Conservation (phyloP, 2,797 vertebrate species). For the Aphelocoma californica region DNA sequence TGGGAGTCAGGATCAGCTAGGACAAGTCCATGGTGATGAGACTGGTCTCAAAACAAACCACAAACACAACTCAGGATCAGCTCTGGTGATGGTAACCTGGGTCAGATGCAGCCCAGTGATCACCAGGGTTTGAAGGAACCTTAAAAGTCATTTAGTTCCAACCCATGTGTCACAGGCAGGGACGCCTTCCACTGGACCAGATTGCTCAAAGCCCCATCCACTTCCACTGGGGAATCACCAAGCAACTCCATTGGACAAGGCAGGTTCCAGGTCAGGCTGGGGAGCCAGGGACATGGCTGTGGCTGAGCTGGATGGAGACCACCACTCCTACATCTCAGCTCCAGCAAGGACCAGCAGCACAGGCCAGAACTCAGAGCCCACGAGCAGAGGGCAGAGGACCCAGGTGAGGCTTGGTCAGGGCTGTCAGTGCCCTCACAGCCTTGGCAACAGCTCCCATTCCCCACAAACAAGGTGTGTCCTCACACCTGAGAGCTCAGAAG, state of each 20-base stretch:
- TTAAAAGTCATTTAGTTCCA: neutral
- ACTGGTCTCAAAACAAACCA: neutral
- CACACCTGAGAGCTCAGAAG: neutral
- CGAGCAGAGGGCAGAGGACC: rapidly evolving
- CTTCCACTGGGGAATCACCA: neutral
- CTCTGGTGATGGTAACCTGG: neutral
- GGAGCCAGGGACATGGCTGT: rapidly evolving
- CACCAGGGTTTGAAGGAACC: neutral
- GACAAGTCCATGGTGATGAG: neutral
- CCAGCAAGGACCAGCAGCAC: neutral
- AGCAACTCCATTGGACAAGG: rapidly evolving
- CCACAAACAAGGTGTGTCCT: neutral
- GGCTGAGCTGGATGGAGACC: neutral
- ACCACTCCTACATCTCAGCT: neutral
- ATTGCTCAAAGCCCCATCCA: neutral
- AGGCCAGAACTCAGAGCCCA: neutral
- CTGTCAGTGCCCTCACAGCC: neutral
- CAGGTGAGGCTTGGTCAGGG: neutral
- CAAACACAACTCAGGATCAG: rapidly evolving
- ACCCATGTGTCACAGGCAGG: neutral
- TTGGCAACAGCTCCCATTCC: neutral
- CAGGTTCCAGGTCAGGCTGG: neutral
- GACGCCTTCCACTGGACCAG: neutral
- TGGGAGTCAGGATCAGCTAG: neutral
- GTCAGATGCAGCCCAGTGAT: neutral